Evolutionary conservation across 1,140 invertebrate species (phyloP).

Genomic region (Medauroidea extradentata): DNA sequence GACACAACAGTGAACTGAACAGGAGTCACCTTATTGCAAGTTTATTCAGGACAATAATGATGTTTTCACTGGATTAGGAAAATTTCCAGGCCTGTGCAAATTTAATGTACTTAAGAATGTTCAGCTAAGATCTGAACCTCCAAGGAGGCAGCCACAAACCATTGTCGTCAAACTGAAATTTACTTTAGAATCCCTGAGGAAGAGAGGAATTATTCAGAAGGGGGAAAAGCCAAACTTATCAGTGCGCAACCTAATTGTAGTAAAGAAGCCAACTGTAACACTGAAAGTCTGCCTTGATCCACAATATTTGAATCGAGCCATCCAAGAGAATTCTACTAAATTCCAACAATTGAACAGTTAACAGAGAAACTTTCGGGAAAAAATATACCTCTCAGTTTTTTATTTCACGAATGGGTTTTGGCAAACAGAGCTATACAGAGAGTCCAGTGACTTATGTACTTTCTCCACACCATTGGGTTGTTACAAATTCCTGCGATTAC

Average conservation of each 20-base stretch:
- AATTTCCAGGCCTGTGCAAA: constrained; percentile 10
- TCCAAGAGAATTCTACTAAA: constrained; percentile 9
- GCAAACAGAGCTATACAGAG: constrained; percentile 38
- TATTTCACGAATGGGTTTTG: constrained; percentile 46
- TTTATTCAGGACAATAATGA: neutral
- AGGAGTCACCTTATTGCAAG: neutral
- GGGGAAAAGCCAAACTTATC: constrained; percentile 7
- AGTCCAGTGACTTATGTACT: constrained; percentile 19
- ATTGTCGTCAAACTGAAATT: constrained; percentile 32
- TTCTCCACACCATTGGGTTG: constrained; percentile 6
- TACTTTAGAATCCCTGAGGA: constrained; percentile 28
- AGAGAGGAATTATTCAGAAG: constrained; percentile 16
- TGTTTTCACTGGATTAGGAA: constrained; percentile 8
- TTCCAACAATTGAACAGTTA: constrained; percentile 11
- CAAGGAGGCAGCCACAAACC: constrained; percentile 36
- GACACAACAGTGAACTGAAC: neutral
- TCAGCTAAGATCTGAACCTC: constrained; percentile 28
- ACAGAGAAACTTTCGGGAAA: constrained; percentile 33
- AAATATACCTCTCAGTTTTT: constrained; percentile 43
- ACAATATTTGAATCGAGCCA: constrained; percentile 9
- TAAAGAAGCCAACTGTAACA: constrained; percentile 7
- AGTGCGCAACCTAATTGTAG: constrained; percentile 5
- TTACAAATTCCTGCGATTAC: constrained; percentile 9
- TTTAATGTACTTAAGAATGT: constrained; percentile 21
- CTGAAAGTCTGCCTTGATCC: constrained; percentile 13